Evolutionary conservation across 2,113 vertebrate species (phyloP).

Genomic region (Gnathonemus echidnorhynchus): DNA sequence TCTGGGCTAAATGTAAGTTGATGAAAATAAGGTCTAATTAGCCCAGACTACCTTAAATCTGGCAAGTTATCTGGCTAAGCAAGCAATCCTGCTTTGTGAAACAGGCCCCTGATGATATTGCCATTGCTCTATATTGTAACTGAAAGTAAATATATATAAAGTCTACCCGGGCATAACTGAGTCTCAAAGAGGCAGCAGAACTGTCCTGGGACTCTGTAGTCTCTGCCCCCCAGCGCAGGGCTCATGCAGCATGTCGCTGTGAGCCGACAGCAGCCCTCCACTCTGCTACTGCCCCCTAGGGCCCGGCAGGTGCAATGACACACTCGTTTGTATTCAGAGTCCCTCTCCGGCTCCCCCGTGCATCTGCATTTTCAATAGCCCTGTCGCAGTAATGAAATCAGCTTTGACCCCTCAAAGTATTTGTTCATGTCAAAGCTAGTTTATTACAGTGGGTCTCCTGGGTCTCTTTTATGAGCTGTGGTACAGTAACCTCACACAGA

Average conservation of each 20-base stretch:
- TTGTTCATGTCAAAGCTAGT: not conserved
- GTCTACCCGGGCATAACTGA: not conserved
- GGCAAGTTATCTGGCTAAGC: too few species aligned
- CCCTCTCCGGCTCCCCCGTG: not conserved
- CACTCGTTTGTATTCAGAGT: constrained; percentile 1
- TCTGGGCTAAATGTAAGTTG: too few species aligned
- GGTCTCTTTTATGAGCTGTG: not conserved
- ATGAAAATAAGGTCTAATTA: too few species aligned
- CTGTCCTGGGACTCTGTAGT: not conserved
- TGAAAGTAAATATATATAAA: not conserved
- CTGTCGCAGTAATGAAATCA: constrained; percentile 1
- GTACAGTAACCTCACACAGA: not conserved
- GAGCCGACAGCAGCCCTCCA: not conserved
- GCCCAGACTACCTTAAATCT: too few species aligned
- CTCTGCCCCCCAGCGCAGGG: not conserved
- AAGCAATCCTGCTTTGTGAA: too few species aligned
- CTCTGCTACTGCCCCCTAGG: not conserved
- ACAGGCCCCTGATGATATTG: not conserved
- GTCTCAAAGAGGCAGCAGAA: not conserved
- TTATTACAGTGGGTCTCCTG: not conserved
- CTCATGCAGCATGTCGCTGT: not conserved
- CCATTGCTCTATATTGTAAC: not conserved
- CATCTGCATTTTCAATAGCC: constrained; percentile 1
- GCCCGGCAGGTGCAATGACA: not conserved
- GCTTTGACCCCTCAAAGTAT: constrained; percentile 10